Base-by-base conservation (phyloP, 2,113 vertebrate genomes). In the Clarias batrachus region DNA sequence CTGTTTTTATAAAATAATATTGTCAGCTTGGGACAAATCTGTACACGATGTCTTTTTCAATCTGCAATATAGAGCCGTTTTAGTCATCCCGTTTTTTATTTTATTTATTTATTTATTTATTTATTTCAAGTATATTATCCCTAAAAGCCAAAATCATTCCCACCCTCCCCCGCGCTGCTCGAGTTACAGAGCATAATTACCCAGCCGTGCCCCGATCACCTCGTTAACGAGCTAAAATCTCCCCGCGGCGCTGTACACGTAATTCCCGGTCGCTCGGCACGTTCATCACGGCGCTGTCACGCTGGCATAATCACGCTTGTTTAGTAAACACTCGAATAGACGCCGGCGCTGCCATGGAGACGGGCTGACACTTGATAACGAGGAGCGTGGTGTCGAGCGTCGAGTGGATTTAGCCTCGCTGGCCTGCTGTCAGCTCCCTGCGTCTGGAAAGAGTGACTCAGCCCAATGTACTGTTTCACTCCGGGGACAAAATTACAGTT, bases 11-110 rank as follows among this genome's bases (percentile, higher is more conserved):
- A 62, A 86, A 83, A 83, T 90, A 62, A 86, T 81, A 85, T 71
- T 68, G 48, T 11, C 52, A 87, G 88, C 89, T 91, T 90, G 89
- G 90, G 91, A 90, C 88, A 91, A 90, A 90, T 84, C 27, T 82
- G 27, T 77, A 84, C 85, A 87, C 86, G 85, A 80, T 76, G 62
- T 27, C 7, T 21, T 33, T 37, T 0, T 1, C 17, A 54, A 68
- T 48, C 3, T 0, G n/a, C 21, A 48, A 27, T 37, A 60, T 59
- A 21, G 33, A 37, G 78, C 17, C 30, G 87, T 73, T 37, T 37
- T 41, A 11, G 19, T 23, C 17, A 19, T 73, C 66, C 63, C 74
- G 27, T 71, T 84, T 71, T 83, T 85, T 86, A 4, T 13, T 27
- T 27, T 85, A 86, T 83, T 87, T 86, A 90, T 89, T 19, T 37